Percentiles rank a stretch among this genome's conserved stretches.
phyloP scores from a whole-genome alignment of 2,113 vertebrate genomes.

The Sus scrofa region T2T-Sscrofa CM000814.6:45931501-45932000 shows the following conservation, averaged over 20 bases:
- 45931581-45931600: background rate
- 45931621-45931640: background rate
- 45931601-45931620: background rate
- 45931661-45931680: background rate
- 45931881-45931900: too few relatives aligned
- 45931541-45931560: background rate
- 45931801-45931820: background rate
- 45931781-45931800: background rate
- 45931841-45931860: too few relatives aligned
- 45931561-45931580: background rate
- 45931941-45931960: too few relatives aligned
- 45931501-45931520: background rate
- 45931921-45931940: too few relatives aligned
- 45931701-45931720: background rate
- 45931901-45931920: too few relatives aligned
- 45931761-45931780: background rate
- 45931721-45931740: accelerated
- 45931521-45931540: background rate
- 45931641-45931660: background rate
- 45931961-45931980: too few relatives aligned
- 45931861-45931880: background rate
- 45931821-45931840: background rate
- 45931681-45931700: background rate
- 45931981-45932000: background rate
- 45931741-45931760: background rate